Conservation (phyloP, 23 tunicate genomes). For the Trididemnum miniatum region DNA sequence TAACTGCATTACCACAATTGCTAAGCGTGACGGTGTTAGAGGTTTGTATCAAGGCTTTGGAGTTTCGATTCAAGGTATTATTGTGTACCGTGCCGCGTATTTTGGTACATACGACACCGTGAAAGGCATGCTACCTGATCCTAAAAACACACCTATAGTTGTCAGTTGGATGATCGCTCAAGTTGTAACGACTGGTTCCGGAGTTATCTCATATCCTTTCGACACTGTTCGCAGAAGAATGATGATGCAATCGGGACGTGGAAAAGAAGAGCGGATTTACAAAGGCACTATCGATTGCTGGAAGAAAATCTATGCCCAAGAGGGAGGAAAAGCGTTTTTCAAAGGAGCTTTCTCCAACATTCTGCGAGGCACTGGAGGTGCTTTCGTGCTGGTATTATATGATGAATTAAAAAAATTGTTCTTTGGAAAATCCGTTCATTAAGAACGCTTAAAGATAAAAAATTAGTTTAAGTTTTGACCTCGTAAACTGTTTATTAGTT, state of each 20-base stretch:
- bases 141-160: constrained; percentile 69
- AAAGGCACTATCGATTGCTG: constrained; percentile 83
- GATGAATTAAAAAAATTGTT: constrained; percentile 54
- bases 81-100: constrained; percentile 86
- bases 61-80: constrained; percentile 88
- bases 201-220: constrained; percentile 79
- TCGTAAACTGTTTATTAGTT: no score
- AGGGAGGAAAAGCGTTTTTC: constrained; percentile 72
- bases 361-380: constrained; percentile 70
- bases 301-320: constrained; percentile 55
- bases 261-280: constrained; percentile 70
- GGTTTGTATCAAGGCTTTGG: constrained; percentile 87
- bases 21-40: constrained; percentile 47
- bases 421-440: constrained; percentile 69
- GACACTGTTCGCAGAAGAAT: constrained; percentile 84
- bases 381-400: constrained; percentile 58
- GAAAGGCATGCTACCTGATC: constrained; percentile 85
- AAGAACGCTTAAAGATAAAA: no score
- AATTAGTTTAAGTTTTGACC: no score
- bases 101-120: constrained; percentile 88
- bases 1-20: constrained; percentile 36
- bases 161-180: constrained; percentile 75
- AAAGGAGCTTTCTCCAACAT: constrained; percentile 92
- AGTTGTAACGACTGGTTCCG: constrained; percentile 86
- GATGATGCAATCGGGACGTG: constrained; percentile 91